phyloP scores from a whole-genome alignment of 2,113 vertebrate species.

The Zootoca vivipara region DNA sequence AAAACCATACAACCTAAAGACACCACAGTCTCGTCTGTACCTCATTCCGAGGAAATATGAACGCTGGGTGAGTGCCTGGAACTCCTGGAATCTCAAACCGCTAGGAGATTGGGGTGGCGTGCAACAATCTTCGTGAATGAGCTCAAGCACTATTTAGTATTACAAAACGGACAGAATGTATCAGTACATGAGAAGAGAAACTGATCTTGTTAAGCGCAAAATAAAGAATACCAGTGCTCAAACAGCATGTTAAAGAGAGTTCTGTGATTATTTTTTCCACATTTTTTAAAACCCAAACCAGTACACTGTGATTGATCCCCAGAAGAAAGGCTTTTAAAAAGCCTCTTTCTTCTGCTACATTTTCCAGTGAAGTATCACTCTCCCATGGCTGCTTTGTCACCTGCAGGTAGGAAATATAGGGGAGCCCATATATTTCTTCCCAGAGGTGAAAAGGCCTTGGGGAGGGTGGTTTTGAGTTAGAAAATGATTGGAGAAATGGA shows the following conservation, averaged over 20 bases:
- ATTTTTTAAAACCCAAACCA: not conserved
- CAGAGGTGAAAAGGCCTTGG: not conserved
- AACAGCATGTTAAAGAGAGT: too few species aligned
- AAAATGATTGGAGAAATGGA: not conserved
- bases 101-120: too few species aligned
- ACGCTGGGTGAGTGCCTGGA: too few species aligned
- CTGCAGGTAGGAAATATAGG: not conserved
- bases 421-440: not conserved
- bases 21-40: too few species aligned
- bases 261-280: not conserved
- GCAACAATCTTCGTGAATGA: not conserved
- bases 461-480: not conserved
- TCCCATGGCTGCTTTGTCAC: not conserved
- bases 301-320: not conserved
- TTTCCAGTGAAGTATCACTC: not conserved
- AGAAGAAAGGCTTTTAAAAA: not conserved
- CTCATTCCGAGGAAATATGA: too few species aligned
- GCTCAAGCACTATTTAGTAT: not conserved
- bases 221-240: too few species aligned
- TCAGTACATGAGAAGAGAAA: too few species aligned
- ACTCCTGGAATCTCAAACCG: too few species aligned
- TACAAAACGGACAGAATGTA: not conserved
- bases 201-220: too few species aligned
- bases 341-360: too few species aligned
- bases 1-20: too few species aligned